Base-by-base conservation (phyloP, 2,888 invertebrate genomes). In the Caenorhabditis afra region DNA sequence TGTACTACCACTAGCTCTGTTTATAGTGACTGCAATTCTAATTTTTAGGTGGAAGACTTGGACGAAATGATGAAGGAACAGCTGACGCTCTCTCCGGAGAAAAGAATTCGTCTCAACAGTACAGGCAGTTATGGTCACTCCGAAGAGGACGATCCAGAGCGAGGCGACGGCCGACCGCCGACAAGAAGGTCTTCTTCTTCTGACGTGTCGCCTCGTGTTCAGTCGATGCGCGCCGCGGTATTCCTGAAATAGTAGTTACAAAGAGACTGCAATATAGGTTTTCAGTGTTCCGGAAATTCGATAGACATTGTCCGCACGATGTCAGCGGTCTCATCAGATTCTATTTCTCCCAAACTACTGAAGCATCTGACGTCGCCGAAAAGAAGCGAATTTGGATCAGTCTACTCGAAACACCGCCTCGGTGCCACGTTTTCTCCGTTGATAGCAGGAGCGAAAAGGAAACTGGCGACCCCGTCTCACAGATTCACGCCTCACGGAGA, bases 381-480 rank as follows among this genome's bases (percentile, higher is more conserved):
- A 47, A 47, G 50, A 35, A 23, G 35, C 16, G 35, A 65, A 4
- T 45, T 22, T 16, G 73, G 52, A 16, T 59, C 58, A 5, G 20
- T 71, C 35, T 78, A 78, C 49, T 49, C 65, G 29, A 66, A 50
- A 37, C 61, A 78, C 41, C 71, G 78, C n/a, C 65, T 78, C 35
- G 78, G 78, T 3, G 12, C 53, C 14, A 50, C 78, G 10, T 78
- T 78, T 41, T 78, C 78, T 8, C 78, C 78, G 23, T 14, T 71
- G 55, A 39, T 71, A 0, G 61, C 59, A 12, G 71, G 71, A 7
- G 71, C 55, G 4, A 65, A 23, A 20, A 52, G 23, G 39, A 64
- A 53, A 37, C 5, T 47, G 10, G 57, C 57, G 12, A 57, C 57
- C 29, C 47, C 70, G 11, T n/a, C 45, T 11, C 22, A 47, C 10